Percentiles rank a stretch among this genome's conserved stretches.
These are phyloP conservation scores for Anguilla rostrata DNA, from an alignment of 2,113 vertebrate species.

Conservation along the genomic window DNA sequence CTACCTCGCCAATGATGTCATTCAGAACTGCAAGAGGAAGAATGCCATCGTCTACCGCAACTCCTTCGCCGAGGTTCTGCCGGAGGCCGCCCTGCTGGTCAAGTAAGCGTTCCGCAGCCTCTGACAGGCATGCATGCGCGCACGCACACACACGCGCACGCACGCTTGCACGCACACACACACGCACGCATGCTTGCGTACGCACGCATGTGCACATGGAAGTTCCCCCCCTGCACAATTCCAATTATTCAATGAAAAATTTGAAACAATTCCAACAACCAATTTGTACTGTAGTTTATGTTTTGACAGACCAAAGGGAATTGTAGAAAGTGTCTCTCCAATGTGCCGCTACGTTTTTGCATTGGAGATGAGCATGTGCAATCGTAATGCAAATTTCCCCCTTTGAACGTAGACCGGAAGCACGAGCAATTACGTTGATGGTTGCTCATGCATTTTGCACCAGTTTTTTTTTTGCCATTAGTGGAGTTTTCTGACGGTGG, in stretches of 20 bases:
- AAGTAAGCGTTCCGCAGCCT: constrained; percentile 74
- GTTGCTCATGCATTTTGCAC: too few relatives aligned
- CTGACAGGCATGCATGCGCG: not conserved
- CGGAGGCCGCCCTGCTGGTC: constrained; percentile 85
- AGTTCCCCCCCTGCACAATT: too few relatives aligned
- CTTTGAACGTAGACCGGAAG: too few relatives aligned
- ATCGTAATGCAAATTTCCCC: too few relatives aligned
- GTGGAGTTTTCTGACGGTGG: too few relatives aligned
- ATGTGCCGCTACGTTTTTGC: too few relatives aligned
- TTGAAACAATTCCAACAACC: too few relatives aligned
- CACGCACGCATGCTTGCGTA: too few relatives aligned
- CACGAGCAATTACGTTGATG: too few relatives aligned
- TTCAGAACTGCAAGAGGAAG: constrained; percentile 97
- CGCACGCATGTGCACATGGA: too few relatives aligned
- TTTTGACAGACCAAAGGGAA: not conserved
- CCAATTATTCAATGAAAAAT: not conserved
- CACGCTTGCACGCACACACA: not conserved
- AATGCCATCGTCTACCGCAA: constrained; percentile 91
- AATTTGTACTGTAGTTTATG: not conserved
- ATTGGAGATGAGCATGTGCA: too few relatives aligned
- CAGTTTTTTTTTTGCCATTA: too few relatives aligned
- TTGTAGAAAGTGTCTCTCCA: not conserved
- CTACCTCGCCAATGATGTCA: constrained; percentile 95
- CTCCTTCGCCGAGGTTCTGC: constrained; percentile 88
- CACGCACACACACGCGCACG: not conserved